These are phyloP conservation scores for Lethenteron reissneri DNA, from an alignment of 2,113 vertebrate species.

Conservation along the genomic window DNA sequence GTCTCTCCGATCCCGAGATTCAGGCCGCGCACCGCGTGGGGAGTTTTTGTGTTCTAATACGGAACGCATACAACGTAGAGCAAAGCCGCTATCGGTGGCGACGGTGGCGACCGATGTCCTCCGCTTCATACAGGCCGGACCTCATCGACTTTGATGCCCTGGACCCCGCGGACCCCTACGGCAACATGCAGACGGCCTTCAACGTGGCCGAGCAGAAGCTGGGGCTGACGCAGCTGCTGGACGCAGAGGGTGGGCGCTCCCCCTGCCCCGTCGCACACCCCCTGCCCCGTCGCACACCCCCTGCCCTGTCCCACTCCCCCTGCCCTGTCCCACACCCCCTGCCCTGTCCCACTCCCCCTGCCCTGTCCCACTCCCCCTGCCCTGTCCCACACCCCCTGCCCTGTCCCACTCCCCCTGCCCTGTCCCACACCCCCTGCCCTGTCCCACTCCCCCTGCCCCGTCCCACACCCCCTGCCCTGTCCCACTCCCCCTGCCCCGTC, in stretches of 20 bases:
- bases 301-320: background rate
- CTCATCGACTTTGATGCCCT: background rate
- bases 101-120: background rate
- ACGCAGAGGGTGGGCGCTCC: background rate
- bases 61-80: too few relatives aligned
- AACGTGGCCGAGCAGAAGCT: slow-evolving; percentile 2
- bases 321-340: background rate
- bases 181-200: slow-evolving; percentile 1
- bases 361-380: background rate
- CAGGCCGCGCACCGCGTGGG: too few relatives aligned
- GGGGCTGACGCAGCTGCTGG: slow-evolving; percentile 1
- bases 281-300: background rate
- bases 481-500: background rate
- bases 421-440: too few relatives aligned
- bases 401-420: background rate
- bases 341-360: background rate
- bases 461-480: background rate
- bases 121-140: background rate
- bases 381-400: background rate
- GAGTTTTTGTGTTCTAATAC: too few relatives aligned
- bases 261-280: background rate
- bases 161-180: background rate
- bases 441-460: too few relatives aligned
- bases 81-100: too few relatives aligned
- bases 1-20: too few relatives aligned